These are phyloP conservation scores for Phycodurus eques DNA, from an alignment of 2,113 vertebrate species.

Conservation along the genomic window DNA sequence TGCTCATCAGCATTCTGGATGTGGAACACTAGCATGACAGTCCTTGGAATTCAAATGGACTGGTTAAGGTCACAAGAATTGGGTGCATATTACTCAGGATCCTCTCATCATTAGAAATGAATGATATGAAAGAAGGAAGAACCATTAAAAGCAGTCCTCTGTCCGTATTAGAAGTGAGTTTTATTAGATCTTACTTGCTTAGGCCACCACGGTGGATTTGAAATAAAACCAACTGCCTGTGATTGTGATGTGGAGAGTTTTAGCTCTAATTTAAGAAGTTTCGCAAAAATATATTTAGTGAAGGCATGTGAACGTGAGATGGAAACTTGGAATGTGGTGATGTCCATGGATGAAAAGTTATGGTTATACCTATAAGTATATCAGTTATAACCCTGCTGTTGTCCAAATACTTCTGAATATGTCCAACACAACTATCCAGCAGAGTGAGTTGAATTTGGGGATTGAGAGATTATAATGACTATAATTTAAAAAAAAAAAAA, in stretches of 20 bases:
- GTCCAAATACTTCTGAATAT: background rate
- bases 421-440: background rate
- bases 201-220: no score
- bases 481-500: background rate
- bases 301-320: no score
- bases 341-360: background rate
- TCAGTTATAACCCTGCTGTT: background rate
- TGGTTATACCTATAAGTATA: no score
- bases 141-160: slow-evolving; percentile 16
- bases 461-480: background rate
- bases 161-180: slow-evolving; percentile 7
- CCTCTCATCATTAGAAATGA: slow-evolving; percentile 24
- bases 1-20: background rate
- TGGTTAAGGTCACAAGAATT: background rate
- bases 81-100: background rate
- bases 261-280: no score
- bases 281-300: background rate
- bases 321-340: background rate
- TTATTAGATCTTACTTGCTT: no score
- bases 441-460: background rate
- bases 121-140: slow-evolving; percentile 24
- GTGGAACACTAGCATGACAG: background rate
- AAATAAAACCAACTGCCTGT: no score
- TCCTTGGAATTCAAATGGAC: background rate
- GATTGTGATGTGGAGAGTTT: no score